Evolutionary conservation across 1,140 invertebrate genomes (phyloP).

Genomic region (Mactra quadrangularis): DNA sequence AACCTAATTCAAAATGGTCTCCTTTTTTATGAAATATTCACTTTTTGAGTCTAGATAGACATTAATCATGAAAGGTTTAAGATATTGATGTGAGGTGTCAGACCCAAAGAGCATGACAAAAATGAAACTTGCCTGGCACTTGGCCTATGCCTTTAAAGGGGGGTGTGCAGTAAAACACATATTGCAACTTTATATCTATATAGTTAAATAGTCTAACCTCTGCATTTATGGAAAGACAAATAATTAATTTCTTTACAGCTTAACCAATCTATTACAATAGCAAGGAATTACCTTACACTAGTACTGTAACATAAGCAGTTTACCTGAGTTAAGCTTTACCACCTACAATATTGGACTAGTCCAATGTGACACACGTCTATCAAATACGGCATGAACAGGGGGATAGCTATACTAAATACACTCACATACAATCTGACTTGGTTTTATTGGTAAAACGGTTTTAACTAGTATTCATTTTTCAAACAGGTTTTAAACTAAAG

Average conservation of each 20-base stretch:
- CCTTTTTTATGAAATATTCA: slow-evolving; percentile 26
- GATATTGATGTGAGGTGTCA: slow-evolving; percentile 83
- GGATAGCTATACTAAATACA: slow-evolving; percentile 73
- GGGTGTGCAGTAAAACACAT: neutral
- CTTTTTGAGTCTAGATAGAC: slow-evolving; percentile 77
- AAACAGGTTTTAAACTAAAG: no score
- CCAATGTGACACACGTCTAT: slow-evolving; percentile 82
- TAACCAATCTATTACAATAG: slow-evolving; percentile 19
- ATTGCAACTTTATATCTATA: neutral
- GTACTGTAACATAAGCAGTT: slow-evolving; percentile 6
- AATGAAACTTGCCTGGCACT: slow-evolving; percentile 81
- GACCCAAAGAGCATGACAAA: slow-evolving; percentile 81
- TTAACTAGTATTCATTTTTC: no score
- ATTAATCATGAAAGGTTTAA: slow-evolving; percentile 80
- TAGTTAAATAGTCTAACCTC: neutral
- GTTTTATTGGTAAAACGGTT: no score
- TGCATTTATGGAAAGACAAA: neutral
- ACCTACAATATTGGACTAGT: slow-evolving; percentile 75
- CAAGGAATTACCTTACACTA: slow-evolving; percentile 4
- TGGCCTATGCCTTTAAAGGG: slow-evolving; percentile 58
- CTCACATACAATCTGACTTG: no score
- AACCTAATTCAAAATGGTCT: slow-evolving; percentile 47
- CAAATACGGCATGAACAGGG: slow-evolving; percentile 81
- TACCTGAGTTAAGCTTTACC: slow-evolving; percentile 49
- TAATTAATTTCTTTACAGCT: slow-evolving; percentile 35